A percentile compares a stretch with the other conserved stretches of the same genome.
Conservation (phyloP, 2,888 invertebrate genomes). For the Plagiodera versicolora region DNA sequence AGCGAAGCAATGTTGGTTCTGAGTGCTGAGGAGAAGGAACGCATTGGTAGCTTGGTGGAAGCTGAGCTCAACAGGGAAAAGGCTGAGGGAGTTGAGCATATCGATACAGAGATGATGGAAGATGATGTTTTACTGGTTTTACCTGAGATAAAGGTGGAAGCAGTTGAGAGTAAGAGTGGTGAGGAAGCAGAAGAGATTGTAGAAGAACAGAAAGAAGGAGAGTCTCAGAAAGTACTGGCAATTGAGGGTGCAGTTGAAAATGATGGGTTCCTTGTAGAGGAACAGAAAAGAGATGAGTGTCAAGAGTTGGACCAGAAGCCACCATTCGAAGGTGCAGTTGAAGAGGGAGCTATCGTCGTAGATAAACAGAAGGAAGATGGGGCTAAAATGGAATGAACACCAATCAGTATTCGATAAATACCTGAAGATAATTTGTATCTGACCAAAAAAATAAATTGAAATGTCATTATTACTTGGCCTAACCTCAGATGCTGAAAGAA, state of each 20-base stretch:
- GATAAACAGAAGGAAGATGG: background rate
- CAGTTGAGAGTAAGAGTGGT: background rate
- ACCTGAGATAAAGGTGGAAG: conserved; percentile 9
- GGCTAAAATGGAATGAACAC: background rate
- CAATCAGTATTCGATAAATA: background rate
- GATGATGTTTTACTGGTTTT: conserved; percentile 5
- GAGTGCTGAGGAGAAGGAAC: conserved; percentile 29
- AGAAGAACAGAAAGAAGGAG: background rate
- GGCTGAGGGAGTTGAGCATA: conserved; percentile 23
- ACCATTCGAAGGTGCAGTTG: background rate
- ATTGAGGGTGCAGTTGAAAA: too few species aligned
- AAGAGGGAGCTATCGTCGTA: background rate
- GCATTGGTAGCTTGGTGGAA: conserved; percentile 33
- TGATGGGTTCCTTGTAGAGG: too few species aligned
- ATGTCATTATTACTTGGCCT: too few species aligned
- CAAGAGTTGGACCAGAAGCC: background rate
- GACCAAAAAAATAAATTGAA: too few species aligned
- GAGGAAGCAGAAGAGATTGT: background rate
- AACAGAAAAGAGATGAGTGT: background rate
- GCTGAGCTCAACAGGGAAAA: conserved; percentile 21
- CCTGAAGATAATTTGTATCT: too few species aligned
- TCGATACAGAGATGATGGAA: conserved; percentile 32
- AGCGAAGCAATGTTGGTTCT: conserved; percentile 24
- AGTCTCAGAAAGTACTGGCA: too few species aligned
- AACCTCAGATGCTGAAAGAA: too few species aligned